Conservation (phyloP, 2,888 invertebrate species). For the Nymphalis c-album region DNA sequence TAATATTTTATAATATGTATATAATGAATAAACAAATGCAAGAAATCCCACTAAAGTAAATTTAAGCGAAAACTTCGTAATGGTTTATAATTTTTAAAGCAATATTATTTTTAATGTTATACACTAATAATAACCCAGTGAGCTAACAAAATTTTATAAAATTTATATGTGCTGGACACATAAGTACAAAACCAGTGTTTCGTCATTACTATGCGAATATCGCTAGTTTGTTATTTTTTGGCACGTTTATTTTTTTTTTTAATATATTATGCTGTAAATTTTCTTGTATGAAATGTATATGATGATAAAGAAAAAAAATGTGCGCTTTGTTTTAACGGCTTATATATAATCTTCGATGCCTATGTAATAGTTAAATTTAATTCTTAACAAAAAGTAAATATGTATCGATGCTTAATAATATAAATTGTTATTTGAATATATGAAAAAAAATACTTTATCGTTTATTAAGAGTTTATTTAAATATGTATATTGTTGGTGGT, state of each 20-base stretch:
- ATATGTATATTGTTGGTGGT: slow-evolving; percentile 32
- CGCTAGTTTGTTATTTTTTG: too few relatives aligned
- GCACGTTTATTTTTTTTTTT: not conserved
- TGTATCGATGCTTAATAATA: slow-evolving; percentile 21
- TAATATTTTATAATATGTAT: too few relatives aligned
- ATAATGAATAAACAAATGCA: too few relatives aligned
- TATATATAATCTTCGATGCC: slow-evolving; percentile 5
- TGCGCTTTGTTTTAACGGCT: not conserved
- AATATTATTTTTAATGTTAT: not conserved
- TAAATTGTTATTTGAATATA: slow-evolving; percentile 24
- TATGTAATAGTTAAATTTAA: slow-evolving; percentile 1
- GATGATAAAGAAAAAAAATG: not conserved
- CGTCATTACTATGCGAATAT: not conserved
- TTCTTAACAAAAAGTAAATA: slow-evolving; percentile 9
- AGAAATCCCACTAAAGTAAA: not conserved
- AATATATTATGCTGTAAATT: not conserved
- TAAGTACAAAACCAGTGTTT: not conserved
- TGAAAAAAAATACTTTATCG: slow-evolving; percentile 18
- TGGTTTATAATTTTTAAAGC: not conserved
- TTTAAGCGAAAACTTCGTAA: not conserved
- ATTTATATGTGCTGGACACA: slow-evolving; percentile 2
- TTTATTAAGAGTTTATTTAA: slow-evolving; percentile 32
- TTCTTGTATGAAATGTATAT: not conserved
- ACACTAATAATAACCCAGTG: not conserved
- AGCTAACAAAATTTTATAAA: not conserved